Evolutionary conservation across 2,797 vertebrate genomes (phyloP).

Genomic region (Microctenopoma steveboyesi): DNA sequence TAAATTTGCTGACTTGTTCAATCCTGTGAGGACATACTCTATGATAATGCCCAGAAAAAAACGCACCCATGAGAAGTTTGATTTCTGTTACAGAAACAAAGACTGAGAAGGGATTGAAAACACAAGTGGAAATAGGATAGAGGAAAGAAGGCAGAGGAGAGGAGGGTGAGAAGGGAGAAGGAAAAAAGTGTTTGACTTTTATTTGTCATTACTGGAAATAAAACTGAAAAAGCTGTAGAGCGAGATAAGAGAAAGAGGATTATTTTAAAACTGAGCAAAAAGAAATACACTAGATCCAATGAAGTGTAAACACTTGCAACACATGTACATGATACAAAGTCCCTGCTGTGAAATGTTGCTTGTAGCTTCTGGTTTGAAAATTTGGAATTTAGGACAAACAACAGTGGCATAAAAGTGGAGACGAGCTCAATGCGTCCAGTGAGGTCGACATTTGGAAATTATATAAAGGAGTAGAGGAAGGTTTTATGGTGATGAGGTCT

Average conservation of each 20-base stretch:
- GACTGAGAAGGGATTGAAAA: neutral
- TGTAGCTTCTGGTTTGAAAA: constrained; percentile 26
- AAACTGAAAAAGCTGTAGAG: constrained; percentile 42
- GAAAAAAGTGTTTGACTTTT: constrained; percentile 17
- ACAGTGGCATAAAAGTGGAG: no score
- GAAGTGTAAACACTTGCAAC: neutral
- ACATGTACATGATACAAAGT: neutral
- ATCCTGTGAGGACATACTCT: constrained; percentile 61
- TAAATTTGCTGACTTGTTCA: constrained; percentile 60
- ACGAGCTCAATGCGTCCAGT: no score
- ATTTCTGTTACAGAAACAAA: constrained; percentile 31
- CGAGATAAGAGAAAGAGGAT: neutral
- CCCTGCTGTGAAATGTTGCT: neutral
- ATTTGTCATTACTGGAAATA: constrained; percentile 37
- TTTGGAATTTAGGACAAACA: neutral
- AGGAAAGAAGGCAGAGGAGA: constrained; percentile 3
- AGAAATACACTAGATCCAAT: neutral
- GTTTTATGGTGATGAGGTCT: no score
- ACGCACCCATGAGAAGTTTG: constrained; percentile 32
- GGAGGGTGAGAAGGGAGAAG: neutral
- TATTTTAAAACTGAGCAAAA: neutral
- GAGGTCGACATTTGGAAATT: no score
- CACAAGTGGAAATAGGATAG: neutral
- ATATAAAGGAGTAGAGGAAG: no score
- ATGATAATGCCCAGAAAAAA: constrained; percentile 66